Evolutionary conservation across 2,888 invertebrate genomes (phyloP).

Genomic region (Polydrusus pterygomalis): DNA sequence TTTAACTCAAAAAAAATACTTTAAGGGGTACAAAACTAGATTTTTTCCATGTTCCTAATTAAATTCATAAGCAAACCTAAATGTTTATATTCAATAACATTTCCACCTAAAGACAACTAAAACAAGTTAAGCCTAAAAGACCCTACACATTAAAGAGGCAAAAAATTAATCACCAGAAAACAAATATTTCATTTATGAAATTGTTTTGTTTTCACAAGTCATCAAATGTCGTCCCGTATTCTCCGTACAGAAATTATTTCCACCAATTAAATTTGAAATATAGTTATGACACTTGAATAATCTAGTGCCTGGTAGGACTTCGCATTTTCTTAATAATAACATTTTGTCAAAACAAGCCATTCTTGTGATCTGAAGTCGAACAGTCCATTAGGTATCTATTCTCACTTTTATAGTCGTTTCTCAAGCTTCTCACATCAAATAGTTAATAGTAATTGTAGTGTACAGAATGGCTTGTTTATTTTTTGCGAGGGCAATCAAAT

Average conservation of each 20-base stretch:
- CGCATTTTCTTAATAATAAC: conserved; percentile 47
- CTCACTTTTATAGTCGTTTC: not conserved
- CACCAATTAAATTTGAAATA: conserved; percentile 51
- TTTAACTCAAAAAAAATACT: too few species aligned
- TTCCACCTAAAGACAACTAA: too few species aligned
- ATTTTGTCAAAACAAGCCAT: conserved; percentile 48
- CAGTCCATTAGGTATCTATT: conserved; percentile 13
- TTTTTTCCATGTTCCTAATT: too few species aligned
- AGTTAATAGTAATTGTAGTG: not conserved
- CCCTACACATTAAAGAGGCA: not conserved
- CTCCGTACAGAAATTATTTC: conserved; percentile 45
- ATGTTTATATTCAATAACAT: too few species aligned
- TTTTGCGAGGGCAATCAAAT: too few species aligned
- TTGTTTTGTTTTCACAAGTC: conserved; percentile 8
- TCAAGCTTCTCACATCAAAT: not conserved
- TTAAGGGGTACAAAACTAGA: too few species aligned
- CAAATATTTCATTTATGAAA: conserved; percentile 13
- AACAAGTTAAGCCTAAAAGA: too few species aligned
- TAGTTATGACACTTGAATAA: conserved; percentile 47
- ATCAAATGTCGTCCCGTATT: conserved; percentile 16
- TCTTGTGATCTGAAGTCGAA: conserved; percentile 26
- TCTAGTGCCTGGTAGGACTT: conserved; percentile 32
- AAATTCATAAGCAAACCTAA: too few species aligned
- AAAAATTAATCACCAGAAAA: not conserved
- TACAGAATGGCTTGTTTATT: not conserved